phyloP scores from a whole-genome alignment of 2,113 vertebrate genomes.

The Crypturellus undulatus region DNA sequence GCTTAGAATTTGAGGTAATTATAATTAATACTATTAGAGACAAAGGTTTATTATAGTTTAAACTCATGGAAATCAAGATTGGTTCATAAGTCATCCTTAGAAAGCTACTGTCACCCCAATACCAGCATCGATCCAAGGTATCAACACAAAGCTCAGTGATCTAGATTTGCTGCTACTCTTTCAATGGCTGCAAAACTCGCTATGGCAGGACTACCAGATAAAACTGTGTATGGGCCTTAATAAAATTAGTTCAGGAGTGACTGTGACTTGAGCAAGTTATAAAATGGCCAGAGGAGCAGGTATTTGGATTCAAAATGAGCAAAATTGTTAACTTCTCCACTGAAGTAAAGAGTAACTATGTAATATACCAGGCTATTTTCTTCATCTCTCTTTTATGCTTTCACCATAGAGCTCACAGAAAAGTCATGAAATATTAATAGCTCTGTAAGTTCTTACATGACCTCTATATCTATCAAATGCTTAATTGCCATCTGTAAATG shows the following conservation, averaged over 20 bases:
- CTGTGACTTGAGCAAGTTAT: not conserved
- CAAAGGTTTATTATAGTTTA: not conserved
- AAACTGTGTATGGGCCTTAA: not conserved
- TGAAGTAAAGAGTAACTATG: not conserved
- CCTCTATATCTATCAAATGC: not conserved
- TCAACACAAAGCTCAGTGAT: not conserved
- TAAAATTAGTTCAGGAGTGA: constrained; percentile 7
- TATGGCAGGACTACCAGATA: not conserved
- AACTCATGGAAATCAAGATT: not conserved
- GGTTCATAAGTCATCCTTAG: not conserved
- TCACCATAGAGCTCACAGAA: not conserved
- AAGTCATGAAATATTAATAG: not conserved
- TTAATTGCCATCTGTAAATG: not conserved
- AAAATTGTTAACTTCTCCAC: not conserved
- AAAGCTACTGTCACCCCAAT: not conserved
- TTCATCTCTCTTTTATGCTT: not conserved
- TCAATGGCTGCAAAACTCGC: not conserved
- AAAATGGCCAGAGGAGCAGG: not conserved
- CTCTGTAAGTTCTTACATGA: not conserved
- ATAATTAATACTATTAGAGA: not conserved
- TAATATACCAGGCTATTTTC: not conserved
- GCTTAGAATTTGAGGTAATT: not conserved
- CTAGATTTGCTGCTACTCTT: not conserved
- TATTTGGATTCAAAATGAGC: not conserved
- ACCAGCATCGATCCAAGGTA: not conserved